phyloP scores from a whole-genome alignment of 2,797 vertebrate species.

The Catostomus latipinnis region DNA sequence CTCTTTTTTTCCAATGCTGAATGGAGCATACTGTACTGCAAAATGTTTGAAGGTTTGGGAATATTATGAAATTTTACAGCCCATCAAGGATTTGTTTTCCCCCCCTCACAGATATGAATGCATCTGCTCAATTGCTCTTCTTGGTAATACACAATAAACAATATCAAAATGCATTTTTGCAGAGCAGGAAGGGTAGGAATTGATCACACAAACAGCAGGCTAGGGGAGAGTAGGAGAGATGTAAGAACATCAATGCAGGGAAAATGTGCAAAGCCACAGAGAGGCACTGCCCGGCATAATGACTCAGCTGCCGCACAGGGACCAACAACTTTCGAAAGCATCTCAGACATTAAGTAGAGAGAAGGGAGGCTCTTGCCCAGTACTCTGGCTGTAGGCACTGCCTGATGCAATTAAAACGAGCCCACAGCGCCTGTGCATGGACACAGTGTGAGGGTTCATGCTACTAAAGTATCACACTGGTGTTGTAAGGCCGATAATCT shows the following conservation, averaged over 20 bases:
- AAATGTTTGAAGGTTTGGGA: slow-evolving; percentile 36
- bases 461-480: slow-evolving; percentile 20
- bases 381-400: slow-evolving; percentile 36
- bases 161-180: slow-evolving; percentile 43
- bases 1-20: slow-evolving; percentile 4
- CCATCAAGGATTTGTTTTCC: slow-evolving; percentile 18
- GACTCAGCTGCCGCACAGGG: slow-evolving; percentile 42
- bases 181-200: slow-evolving; percentile 25
- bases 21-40: neutral
- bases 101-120: slow-evolving; percentile 27
- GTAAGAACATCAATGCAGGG: slow-evolving; percentile 42
- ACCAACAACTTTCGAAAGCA: slow-evolving; percentile 45
- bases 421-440: slow-evolving; percentile 3
- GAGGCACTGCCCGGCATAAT: slow-evolving; percentile 44
- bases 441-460: slow-evolving; percentile 10
- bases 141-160: slow-evolving; percentile 44
- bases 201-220: slow-evolving; percentile 43
- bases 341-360: slow-evolving; percentile 46
- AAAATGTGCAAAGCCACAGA: slow-evolving; percentile 49
- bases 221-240: slow-evolving; percentile 29
- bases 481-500: slow-evolving; percentile 26
- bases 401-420: slow-evolving; percentile 42
- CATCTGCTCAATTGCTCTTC: slow-evolving; percentile 20
- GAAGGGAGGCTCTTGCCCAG: slow-evolving; percentile 36
- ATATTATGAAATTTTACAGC: slow-evolving; percentile 44